These are phyloP conservation scores for Eunapius fragilis DNA, from an alignment of 37 sponge, comb jelly and placozoan genomes.

Conservation along the genomic window DNA sequence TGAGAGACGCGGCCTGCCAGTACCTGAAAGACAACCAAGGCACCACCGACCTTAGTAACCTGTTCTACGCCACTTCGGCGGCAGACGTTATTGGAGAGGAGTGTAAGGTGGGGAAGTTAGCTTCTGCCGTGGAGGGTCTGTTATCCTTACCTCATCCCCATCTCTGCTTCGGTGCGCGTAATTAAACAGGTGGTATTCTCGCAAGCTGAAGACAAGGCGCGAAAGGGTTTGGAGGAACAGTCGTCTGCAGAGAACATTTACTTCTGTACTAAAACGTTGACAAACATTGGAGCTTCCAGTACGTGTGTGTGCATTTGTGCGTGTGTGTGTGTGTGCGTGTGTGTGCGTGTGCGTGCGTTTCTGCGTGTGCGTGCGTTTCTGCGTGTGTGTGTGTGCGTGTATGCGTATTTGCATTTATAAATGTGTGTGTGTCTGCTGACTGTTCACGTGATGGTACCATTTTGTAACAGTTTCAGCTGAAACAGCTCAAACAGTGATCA, in stretches of 20 bases:
- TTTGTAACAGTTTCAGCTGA: neutral
- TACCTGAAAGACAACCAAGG: slow-evolving; percentile 3
- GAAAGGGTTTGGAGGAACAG: slow-evolving; percentile 2
- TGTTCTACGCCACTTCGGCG: slow-evolving; percentile 33
- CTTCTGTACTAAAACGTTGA: slow-evolving; percentile 27
- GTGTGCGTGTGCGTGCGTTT: neutral
- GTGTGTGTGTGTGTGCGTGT: slow-evolving; percentile 10
- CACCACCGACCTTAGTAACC: neutral
- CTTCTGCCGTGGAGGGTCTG: too few species aligned
- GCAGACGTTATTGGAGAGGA: slow-evolving; percentile 8
- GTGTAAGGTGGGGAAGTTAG: slow-evolving; percentile 29
- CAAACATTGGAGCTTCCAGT: slow-evolving; percentile 36
- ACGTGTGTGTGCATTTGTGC: neutral
- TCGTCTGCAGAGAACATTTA: slow-evolving; percentile 28
- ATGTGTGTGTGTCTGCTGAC: too few species aligned
- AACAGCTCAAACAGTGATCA: slow-evolving; percentile 9
- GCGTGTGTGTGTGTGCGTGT: neutral
- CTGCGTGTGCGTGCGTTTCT: slow-evolving; percentile 1
- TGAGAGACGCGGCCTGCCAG: slow-evolving; percentile 35
- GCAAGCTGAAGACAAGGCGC: neutral
- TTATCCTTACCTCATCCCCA: too few species aligned
- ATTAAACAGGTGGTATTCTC: neutral
- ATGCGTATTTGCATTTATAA: too few species aligned
- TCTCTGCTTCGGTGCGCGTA: too few species aligned
- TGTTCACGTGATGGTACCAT: too few species aligned